A percentile compares a stretch with the other conserved stretches of the same genome.
phyloP scores from a whole-genome alignment of 2,797 vertebrate genomes.

The Notamacropus eugenii region DNA sequence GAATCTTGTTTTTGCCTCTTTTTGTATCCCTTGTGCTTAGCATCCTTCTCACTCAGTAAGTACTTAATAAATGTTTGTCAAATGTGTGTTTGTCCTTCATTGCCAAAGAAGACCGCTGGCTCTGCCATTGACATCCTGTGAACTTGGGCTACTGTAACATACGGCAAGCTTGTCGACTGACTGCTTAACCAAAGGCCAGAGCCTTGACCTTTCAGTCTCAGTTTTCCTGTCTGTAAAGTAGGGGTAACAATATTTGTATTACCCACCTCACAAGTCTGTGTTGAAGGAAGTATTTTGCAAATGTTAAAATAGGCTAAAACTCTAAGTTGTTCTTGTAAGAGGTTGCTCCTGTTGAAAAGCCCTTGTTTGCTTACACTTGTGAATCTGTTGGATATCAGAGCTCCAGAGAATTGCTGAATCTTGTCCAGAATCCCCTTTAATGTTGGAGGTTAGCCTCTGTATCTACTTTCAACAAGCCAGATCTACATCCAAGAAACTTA shows the following conservation, averaged over 20 bases:
- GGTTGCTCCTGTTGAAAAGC: not conserved
- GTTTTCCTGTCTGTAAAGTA: not conserved
- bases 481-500: slow-evolving; percentile 1
- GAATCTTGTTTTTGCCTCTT: not conserved
- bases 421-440: not conserved
- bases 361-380: not conserved
- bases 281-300: not conserved
- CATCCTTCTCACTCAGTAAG: not conserved
- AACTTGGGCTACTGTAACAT: too few relatives aligned
- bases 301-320: not conserved
- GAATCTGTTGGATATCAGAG: slow-evolving; percentile 1
- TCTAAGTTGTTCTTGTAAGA: not conserved
- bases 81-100: too few relatives aligned
- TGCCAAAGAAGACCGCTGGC: too few relatives aligned
- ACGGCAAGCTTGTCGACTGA: not conserved
- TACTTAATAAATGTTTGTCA: not conserved
- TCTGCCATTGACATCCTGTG: too few relatives aligned
- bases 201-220: not conserved
- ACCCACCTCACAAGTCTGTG: not conserved
- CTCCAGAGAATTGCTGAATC: not conserved
- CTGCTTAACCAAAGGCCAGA: not conserved
- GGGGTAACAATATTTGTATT: not conserved
- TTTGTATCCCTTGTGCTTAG: not conserved
- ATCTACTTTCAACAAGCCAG: not conserved
- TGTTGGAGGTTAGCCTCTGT: not conserved